Base-by-base conservation (phyloP, 2,888 invertebrate genomes). In the Lochmaea capreae region DNA sequence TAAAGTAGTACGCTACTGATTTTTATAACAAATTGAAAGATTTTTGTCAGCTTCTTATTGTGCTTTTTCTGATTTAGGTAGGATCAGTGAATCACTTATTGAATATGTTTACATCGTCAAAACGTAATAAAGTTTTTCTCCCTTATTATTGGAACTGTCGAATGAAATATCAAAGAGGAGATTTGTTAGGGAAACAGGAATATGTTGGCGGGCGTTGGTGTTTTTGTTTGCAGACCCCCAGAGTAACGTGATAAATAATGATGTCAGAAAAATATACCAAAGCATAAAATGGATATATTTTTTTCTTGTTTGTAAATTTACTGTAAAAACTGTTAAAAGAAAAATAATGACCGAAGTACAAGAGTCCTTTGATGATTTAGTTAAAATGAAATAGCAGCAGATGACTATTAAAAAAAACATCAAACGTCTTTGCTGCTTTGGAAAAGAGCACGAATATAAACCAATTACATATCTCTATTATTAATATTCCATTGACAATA, bases 401-500 rank as follows among this genome's bases (percentile, higher is more conserved):
- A 11, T 46, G 46, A 46, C n/a, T 49, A 49, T 39, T 39, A 33
- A 39, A 39, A 49, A 16, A 54, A 18, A 54, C 18, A 54, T 18
- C 54, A 54, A 54, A 18, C 54, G 54, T 10, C 1, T n/a, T 16
- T 54, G 11, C 16, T 14, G 52, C 52, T 52, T 52, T 54, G 0
- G 16, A 39, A 61, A 39, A 61, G n/a, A 39, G 16, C 61, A 39
- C 39, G 39, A 59, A 39, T 61, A 33, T 61, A n/a, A 61, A 39
- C 39, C 39, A 66, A 66, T 58, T 67, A 67, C 9, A 58, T 11
- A 67, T 58, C 42, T 54, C 10, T 10, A 18, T 67, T 43, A 67
- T 67, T 67, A 57, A 67, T 57, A 57, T 67, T 43, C 43, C 58
- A 43, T 16, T n/a, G 61, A 61, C 39, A 39, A 61, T 61, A 58